Evolutionary conservation across 2,888 invertebrate species (phyloP), one percentile per base, ranked within the genome.

Genomic region (Schizotus pectinicornis): DNA sequence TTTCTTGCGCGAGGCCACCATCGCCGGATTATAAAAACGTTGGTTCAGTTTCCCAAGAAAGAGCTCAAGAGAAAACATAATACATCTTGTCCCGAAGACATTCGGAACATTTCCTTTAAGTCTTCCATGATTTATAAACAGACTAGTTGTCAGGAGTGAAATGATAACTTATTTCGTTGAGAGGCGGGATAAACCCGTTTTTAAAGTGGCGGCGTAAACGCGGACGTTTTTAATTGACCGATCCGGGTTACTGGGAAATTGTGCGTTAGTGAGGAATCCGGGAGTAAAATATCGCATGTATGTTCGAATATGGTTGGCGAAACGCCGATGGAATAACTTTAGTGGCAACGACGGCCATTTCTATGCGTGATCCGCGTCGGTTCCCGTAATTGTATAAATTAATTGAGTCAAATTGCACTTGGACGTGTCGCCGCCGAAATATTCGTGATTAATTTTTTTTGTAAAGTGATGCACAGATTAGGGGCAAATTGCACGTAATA

Each of bases 131-230:
- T 77, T 77, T 77, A 78, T 65, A 48, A 54, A 55, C 66, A 67
- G 64, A 69, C 69, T 68, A 72, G 67, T 74, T 77, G 77, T 77
- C 77, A 74, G 68, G 68, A 66, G 63, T 67, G 47, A 66, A 74
- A 74, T 77, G 73, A 78, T 77, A 76, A 76, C 77, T 78, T 76
- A 77, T 75, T 77, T 71, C 62, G 67, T 69, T 71, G 71, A 70
- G 67, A 62, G 67, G 34, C 37, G 31, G 22, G 54, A 59, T 50
- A 46, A 42, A 47, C 30, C 33, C 34, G 42, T 30, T 42, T 42
- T 51, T 14, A 51, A 22, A 30, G 33, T 41, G 13, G 7, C 35
- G 34, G 33, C 32, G 12, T 39, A 22, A 8, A 3, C 32, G 7
- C 22, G 48, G 13, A n/a, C 49, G 32, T 39, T 30, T 41, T 51